Base-by-base conservation (phyloP, 1,140 invertebrate species). In the Dermatophagoides farinae region DNA sequence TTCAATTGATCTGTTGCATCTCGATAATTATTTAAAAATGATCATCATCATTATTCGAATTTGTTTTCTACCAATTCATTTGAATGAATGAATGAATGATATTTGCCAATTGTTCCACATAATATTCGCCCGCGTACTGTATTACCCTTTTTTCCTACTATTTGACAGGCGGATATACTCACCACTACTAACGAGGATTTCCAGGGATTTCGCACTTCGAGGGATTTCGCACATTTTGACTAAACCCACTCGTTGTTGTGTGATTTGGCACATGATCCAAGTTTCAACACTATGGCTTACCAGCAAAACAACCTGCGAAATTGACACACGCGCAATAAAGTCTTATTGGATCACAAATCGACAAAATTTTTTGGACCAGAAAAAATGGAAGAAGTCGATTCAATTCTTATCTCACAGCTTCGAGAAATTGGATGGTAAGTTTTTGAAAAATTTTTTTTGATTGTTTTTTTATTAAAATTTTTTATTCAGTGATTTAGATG, bases 381-480 rank as follows among this genome's bases (percentile, higher is more conserved):
- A n/a, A 55, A 12, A 39, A 88, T 91, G 87, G 86, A 89, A 71
- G 86, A 90, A 79, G 84, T 88, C 60, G 87, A 91, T 76, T 82
- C 80, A 70, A 91, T 91, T 64, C 86, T 90, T 67, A 79, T 88
- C 67, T 82, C 87, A 70, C 83, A 84, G 64, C 74, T 91, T 60
- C 79, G 79, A 64, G 78, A 85, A 70, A 78, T 89, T 66, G 82
- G 84, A 68, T 83, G 86, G 84, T 86, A 77, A 76, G 71, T 64
- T n/a, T 22, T n/a, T n/a, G n/a, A 31, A 38, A 55, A 72, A 64
- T 25, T 44, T 57, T n/a, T 64, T 58, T 18, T 18, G 22, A 39
- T 39, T 63, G 49, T 62, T 39, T 43, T 31, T 31, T 53, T 5
- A 31, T 49, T 6, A 39, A 39, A 63, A 11, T 59, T 57, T 61